Conservation (phyloP, 2,113 vertebrate genomes). For the Anguilla rostrata region DNA sequence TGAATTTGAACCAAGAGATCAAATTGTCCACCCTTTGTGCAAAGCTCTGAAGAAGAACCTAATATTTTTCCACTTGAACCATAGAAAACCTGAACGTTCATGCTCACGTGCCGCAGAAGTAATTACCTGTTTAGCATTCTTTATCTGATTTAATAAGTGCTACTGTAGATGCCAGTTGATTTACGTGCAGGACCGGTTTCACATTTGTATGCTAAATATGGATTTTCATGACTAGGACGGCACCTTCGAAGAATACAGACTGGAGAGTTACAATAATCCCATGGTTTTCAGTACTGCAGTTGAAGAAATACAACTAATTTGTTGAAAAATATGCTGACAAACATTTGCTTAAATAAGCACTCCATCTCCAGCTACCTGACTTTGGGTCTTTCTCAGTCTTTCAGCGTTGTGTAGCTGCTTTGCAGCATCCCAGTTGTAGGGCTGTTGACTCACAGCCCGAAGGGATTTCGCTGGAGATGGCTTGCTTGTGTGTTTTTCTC, state of each 20-base stretch:
- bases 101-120: not conserved
- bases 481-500: not conserved
- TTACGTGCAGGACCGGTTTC: not conserved
- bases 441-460: not conserved
- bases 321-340: not conserved
- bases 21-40: not conserved
- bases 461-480: not conserved
- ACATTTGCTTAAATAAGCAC: no score
- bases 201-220: not conserved
- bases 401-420: not conserved
- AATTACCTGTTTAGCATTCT: not conserved
- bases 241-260: not conserved
- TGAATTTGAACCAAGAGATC: not conserved
- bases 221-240: not conserved
- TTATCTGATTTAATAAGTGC: constrained; percentile 6
- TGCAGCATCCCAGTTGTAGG: not conserved
- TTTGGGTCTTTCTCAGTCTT: not conserved
- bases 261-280: not conserved
- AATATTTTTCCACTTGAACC: not conserved
- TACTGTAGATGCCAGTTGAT: constrained; percentile 1
- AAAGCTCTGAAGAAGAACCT: not conserved
- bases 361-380: not conserved
- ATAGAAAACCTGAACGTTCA: constrained; percentile 7
- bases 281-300: not conserved
- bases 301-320: not conserved